These are phyloP conservation scores for Acleris emargana DNA, from an alignment of 2,888 invertebrate genomes.

Conservation along the genomic window DNA sequence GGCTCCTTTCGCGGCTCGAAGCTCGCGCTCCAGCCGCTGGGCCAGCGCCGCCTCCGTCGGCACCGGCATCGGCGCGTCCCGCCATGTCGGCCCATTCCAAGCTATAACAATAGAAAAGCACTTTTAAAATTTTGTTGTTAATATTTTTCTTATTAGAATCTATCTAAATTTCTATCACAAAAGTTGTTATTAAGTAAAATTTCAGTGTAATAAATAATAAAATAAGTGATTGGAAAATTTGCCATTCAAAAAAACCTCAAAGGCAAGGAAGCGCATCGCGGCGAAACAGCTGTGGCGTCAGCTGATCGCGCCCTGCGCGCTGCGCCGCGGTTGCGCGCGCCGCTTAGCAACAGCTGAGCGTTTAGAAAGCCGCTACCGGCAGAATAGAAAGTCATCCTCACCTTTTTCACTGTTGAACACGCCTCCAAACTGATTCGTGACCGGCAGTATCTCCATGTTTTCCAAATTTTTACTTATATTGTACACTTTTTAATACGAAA, in stretches of 20 bases:
- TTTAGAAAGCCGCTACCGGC: conserved; percentile 70
- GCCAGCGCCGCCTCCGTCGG: conserved; percentile 88
- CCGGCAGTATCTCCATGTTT: conserved; percentile 92
- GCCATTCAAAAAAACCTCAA: conserved; percentile 33
- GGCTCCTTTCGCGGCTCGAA: conserved; percentile 91
- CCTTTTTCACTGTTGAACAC: conserved; percentile 91
- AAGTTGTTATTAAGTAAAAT: too few species aligned
- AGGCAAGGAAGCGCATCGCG: conserved; percentile 54
- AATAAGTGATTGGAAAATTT: too few species aligned
- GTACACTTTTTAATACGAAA: conserved; percentile 79
- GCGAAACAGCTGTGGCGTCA: conserved; percentile 71
- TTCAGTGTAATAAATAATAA: too few species aligned
- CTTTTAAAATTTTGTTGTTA: conserved; percentile 41
- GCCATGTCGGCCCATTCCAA: conserved; percentile 77
- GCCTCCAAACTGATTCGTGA: conserved; percentile 89
- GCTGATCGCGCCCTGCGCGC: conserved; percentile 54
- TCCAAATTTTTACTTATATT: conserved; percentile 83
- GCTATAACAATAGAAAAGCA: conserved; percentile 66
- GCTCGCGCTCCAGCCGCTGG: conserved; percentile 89
- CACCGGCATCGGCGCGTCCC: conserved; percentile 77
- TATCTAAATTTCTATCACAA: too few species aligned
- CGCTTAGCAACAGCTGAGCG: conserved; percentile 74
- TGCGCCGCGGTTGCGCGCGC: conserved; percentile 63
- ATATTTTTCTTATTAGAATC: neutral
- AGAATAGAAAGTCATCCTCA: conserved; percentile 82